Evolutionary conservation across 2,113 vertebrate genomes (phyloP).

Genomic region (Benitochromis conjunctus): DNA sequence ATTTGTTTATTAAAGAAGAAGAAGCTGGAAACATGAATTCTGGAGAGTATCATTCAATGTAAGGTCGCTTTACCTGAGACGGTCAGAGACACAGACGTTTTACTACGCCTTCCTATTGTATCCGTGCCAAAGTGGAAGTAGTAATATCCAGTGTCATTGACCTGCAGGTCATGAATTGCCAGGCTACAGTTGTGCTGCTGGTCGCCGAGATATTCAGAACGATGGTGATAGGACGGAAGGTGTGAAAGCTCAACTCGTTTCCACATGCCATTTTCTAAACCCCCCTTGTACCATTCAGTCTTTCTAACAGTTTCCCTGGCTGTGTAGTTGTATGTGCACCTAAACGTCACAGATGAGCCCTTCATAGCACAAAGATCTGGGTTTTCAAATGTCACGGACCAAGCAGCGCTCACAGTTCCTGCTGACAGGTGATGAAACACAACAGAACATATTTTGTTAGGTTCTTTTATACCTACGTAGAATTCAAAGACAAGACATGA

Average conservation of each 20-base stretch:
- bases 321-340: slow-evolving; percentile 23
- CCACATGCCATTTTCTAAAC: neutral
- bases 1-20: rapidly evolving
- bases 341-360: slow-evolving; percentile 26
- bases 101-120: neutral
- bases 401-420: neutral
- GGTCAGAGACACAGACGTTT: neutral
- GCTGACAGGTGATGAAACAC: neutral
- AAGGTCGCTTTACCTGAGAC: slow-evolving; percentile 20
- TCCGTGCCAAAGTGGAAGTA: slow-evolving; percentile 23
- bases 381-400: slow-evolving; percentile 23
- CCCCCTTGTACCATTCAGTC: slow-evolving; percentile 2
- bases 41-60: neutral
- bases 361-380: neutral
- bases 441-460: neutral
- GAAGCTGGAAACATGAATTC: neutral
- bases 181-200: slow-evolving; percentile 13
- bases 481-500: neutral
- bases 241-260: neutral
- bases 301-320: neutral
- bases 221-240: neutral
- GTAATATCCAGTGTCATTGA: slow-evolving; percentile 24
- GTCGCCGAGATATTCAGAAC: slow-evolving; percentile 14
- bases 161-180: slow-evolving; percentile 9
- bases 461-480: neutral